These are phyloP conservation scores for Meghimatium bilineatum DNA, from an alignment of 2,888 invertebrate genomes.

Conservation along the genomic window DNA sequence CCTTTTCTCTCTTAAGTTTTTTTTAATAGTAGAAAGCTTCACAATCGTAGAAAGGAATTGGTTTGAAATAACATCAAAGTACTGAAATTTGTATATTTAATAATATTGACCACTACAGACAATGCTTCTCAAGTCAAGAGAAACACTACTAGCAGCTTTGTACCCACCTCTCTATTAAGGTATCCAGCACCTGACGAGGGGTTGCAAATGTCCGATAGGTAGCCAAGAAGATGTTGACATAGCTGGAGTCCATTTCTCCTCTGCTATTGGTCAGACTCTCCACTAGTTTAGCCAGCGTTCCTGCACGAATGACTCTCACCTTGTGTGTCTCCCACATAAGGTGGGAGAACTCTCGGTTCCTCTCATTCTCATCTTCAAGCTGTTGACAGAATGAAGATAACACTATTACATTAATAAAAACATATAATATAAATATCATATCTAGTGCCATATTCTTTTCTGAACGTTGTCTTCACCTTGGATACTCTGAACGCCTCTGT, in stretches of 20 bases:
- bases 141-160: no score
- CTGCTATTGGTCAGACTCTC: slow-evolving; percentile 95
- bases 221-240: slow-evolving; percentile 96
- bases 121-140: no score
- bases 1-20: no score
- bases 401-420: slow-evolving; percentile 34
- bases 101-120: no score
- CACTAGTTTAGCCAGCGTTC: slow-evolving; percentile 93
- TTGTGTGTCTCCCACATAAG: slow-evolving; percentile 88
- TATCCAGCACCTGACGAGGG: slow-evolving; percentile 88
- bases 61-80: no score
- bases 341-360: slow-evolving; percentile 79
- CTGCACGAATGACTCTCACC: slow-evolving; percentile 86
- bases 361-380: slow-evolving; percentile 68
- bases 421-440: no score
- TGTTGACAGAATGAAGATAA: slow-evolving; percentile 50
- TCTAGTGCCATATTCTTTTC: no score
- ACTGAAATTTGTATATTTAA: no score
- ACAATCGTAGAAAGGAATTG: no score
- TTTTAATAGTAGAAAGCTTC: no score
- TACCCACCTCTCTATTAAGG: slow-evolving; percentile 81
- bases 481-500: no score
- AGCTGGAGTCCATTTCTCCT: slow-evolving; percentile 97
- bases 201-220: slow-evolving; percentile 95
- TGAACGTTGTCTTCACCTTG: no score